phyloP scores from a whole-genome alignment of 2,113 vertebrate genomes.

The Manacus vitellinus region DNA sequence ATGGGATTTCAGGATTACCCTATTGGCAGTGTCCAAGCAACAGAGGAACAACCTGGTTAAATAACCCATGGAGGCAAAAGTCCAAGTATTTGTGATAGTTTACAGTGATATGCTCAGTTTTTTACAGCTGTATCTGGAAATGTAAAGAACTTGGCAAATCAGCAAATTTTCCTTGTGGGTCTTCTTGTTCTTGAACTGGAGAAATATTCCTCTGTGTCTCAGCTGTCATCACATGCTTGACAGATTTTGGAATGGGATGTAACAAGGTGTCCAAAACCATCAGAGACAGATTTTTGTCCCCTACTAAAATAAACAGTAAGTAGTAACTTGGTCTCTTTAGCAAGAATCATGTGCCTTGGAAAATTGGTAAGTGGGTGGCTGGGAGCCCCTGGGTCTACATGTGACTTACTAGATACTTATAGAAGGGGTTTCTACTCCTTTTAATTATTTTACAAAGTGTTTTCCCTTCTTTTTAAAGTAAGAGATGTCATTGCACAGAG shows the following conservation, averaged over 20 bases:
- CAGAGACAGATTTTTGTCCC: slow-evolving; percentile 30
- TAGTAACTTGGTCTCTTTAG: slow-evolving; percentile 18
- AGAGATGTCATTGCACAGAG: neutral
- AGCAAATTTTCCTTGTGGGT: slow-evolving; percentile 57
- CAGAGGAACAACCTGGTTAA: slow-evolving; percentile 5
- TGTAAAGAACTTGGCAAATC: slow-evolving; percentile 48
- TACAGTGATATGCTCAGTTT: neutral
- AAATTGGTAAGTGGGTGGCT: neutral
- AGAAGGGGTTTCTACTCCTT: neutral
- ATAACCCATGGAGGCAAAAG: neutral
- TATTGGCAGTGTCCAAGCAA: neutral
- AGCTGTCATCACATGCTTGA: slow-evolving; percentile 75
- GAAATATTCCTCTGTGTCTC: slow-evolving; percentile 65
- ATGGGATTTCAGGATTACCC: neutral
- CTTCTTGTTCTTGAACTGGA: slow-evolving; percentile 63
- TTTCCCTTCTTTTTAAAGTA: neutral
- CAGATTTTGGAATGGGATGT: slow-evolving; percentile 76
- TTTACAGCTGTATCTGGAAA: slow-evolving; percentile 29
- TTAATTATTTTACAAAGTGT: neutral
- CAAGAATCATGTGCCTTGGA: slow-evolving; percentile 1
- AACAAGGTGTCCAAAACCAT: slow-evolving; percentile 77
- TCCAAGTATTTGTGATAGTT: slow-evolving; percentile 7
- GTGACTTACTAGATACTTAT: neutral
- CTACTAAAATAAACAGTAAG: slow-evolving; percentile 46
- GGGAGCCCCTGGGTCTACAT: neutral